These are phyloP conservation scores for Leptopilina drosophilae DNA, from an alignment of 2,888 invertebrate genomes.

Conservation along the genomic window DNA sequence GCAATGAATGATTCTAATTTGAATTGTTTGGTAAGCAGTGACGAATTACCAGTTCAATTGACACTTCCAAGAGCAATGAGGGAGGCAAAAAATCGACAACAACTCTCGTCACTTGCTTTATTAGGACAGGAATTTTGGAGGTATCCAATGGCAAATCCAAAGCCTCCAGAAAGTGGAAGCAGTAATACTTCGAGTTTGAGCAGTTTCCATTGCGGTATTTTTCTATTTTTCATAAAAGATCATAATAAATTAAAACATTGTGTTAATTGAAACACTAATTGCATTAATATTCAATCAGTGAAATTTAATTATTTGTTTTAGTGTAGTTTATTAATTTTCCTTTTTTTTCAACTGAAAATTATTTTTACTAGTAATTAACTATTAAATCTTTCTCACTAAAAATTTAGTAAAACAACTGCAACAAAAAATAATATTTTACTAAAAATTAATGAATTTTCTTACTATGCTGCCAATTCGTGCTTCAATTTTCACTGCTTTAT, in stretches of 20 bases:
- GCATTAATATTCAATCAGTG: too few species aligned
- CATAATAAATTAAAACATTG: background rate
- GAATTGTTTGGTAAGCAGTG: conserved; percentile 80
- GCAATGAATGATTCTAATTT: conserved; percentile 17
- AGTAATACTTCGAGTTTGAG: conserved; percentile 84
- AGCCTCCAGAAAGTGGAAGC: conserved; percentile 78
- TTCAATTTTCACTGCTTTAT: too few species aligned
- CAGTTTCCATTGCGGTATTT: conserved; percentile 79
- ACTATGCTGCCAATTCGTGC: too few species aligned
- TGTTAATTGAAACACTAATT: too few species aligned
- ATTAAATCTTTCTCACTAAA: too few species aligned
- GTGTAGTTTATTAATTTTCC: too few species aligned
- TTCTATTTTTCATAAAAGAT: background rate
- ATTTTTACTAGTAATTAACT: too few species aligned
- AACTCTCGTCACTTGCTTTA: conserved; percentile 92
- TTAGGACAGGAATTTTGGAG: conserved; percentile 92
- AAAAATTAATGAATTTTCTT: too few species aligned
- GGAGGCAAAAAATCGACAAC: conserved; percentile 92
- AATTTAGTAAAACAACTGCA: too few species aligned
- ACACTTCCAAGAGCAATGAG: conserved; percentile 90
- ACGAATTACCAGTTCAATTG: conserved; percentile 94
- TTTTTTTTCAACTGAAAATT: too few species aligned
- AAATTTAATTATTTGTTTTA: too few species aligned
- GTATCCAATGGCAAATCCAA: conserved; percentile 87
- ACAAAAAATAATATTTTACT: too few species aligned